A percentile compares a stretch with the other conserved stretches of the same genome.
phyloP scores from a whole-genome alignment of 2,113 vertebrate genomes.

The Pangasianodon gigas region DNA sequence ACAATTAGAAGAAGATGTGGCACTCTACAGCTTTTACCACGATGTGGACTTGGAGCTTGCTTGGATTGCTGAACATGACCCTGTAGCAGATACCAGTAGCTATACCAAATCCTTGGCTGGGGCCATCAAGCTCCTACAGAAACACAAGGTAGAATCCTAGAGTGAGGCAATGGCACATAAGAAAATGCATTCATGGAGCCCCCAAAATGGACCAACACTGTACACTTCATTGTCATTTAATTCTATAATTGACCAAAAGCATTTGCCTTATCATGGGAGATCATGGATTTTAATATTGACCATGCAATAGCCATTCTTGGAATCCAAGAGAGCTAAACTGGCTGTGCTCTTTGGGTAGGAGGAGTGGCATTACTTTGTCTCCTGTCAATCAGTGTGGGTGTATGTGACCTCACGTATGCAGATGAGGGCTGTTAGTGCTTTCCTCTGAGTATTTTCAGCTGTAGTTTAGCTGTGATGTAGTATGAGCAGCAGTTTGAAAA shows the following conservation, averaged over 20 bases:
- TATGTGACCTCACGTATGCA: background rate
- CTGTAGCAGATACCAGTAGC: slow-evolving; percentile 63
- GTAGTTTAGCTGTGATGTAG: background rate
- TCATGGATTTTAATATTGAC: background rate
- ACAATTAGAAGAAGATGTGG: slow-evolving; percentile 77
- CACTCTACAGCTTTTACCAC: slow-evolving; percentile 79
- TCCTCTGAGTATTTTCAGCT: background rate
- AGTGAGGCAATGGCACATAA: background rate
- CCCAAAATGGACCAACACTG: background rate
- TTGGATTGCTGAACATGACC: slow-evolving; percentile 82
- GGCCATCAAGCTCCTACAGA: slow-evolving; percentile 75
- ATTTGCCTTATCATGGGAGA: background rate
- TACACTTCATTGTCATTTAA: background rate
- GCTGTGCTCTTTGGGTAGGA: background rate
- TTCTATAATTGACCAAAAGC: background rate
- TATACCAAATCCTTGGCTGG: slow-evolving; percentile 71
- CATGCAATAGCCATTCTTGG: background rate
- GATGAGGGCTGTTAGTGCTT: background rate
- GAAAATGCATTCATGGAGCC: background rate
- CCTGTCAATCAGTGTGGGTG: background rate
- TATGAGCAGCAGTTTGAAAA: background rate
- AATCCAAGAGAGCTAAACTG: background rate
- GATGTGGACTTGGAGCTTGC: slow-evolving; percentile 78
- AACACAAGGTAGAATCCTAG: slow-evolving; percentile 79
- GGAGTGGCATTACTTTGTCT: background rate